Evolutionary conservation across 2,797 vertebrate species (phyloP).

Genomic region (Enteromius fasciolatus): DNA sequence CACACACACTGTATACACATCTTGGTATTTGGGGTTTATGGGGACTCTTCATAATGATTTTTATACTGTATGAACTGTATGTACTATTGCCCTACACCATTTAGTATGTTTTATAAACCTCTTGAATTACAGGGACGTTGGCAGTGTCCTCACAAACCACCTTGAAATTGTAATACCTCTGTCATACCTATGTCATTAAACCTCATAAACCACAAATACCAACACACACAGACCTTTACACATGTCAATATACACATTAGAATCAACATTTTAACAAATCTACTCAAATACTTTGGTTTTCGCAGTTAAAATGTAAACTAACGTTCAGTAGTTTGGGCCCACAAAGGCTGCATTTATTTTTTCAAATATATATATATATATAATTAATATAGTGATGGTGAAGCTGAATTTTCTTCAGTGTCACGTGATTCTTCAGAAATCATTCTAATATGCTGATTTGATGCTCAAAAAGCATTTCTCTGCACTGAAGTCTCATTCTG

Average conservation of each 20-base stretch:
- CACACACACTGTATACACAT: constrained; percentile 6
- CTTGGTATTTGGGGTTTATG: too few species aligned
- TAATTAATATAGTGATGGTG: too few species aligned
- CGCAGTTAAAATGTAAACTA: background rate
- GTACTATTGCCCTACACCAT: too few species aligned
- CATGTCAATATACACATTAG: background rate
- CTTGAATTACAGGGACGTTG: too few species aligned
- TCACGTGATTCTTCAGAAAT: background rate
- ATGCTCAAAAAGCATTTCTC: background rate
- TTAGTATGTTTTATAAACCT: too few species aligned
- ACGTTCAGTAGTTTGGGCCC: background rate
- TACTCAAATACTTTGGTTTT: background rate
- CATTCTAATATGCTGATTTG: background rate
- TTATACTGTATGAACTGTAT: too few species aligned
- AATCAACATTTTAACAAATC: background rate
- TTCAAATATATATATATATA: background rate
- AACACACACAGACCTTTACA: background rate
- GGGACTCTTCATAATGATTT: too few species aligned
- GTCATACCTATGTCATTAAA: too few species aligned
- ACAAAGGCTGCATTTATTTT: background rate
- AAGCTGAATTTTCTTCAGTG: background rate
- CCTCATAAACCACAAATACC: background rate
- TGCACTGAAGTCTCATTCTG: background rate
- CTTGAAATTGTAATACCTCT: too few species aligned
- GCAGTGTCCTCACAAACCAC: too few species aligned